phyloP scores from a whole-genome alignment of 2,797 vertebrate species.

The Crypturellus tataupa region DNA sequence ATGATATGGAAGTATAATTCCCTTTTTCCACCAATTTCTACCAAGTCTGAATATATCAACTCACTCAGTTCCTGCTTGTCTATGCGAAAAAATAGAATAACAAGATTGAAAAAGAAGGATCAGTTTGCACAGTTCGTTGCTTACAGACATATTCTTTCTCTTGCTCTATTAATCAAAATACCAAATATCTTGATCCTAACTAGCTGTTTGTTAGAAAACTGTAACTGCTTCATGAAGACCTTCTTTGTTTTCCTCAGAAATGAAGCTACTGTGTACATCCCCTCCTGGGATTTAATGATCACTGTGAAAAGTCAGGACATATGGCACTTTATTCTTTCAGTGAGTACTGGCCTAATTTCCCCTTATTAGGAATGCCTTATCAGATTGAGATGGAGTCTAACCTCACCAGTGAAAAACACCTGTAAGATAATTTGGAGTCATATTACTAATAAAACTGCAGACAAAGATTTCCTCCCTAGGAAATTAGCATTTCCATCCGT shows the following conservation, averaged over 20 bases:
- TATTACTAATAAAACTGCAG: constrained; percentile 74
- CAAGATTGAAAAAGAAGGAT: background rate
- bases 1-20: background rate
- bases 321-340: constrained; percentile 63
- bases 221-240: constrained; percentile 27
- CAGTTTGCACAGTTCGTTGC: constrained; percentile 30
- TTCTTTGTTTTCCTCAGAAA: constrained; percentile 59
- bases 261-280: constrained; percentile 10
- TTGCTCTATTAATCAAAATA: constrained; percentile 41
- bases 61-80: background rate
- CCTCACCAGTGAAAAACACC: constrained; percentile 72
- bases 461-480: constrained; percentile 68
- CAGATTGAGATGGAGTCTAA: constrained; percentile 79
- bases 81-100: background rate
- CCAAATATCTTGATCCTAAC: constrained; percentile 40
- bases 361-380: constrained; percentile 75
- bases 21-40: background rate
- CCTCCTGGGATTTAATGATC: constrained; percentile 20
- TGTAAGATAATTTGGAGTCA: constrained; percentile 79
- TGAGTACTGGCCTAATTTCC: constrained; percentile 65
- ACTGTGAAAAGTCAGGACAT: constrained; percentile 49
- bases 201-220: constrained; percentile 66
- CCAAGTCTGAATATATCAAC: background rate
- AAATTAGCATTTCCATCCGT: constrained; percentile 74
- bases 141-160: constrained; percentile 14